Conservation (phyloP, 2,113 vertebrate genomes). For the Crotalus tigris region DNA sequence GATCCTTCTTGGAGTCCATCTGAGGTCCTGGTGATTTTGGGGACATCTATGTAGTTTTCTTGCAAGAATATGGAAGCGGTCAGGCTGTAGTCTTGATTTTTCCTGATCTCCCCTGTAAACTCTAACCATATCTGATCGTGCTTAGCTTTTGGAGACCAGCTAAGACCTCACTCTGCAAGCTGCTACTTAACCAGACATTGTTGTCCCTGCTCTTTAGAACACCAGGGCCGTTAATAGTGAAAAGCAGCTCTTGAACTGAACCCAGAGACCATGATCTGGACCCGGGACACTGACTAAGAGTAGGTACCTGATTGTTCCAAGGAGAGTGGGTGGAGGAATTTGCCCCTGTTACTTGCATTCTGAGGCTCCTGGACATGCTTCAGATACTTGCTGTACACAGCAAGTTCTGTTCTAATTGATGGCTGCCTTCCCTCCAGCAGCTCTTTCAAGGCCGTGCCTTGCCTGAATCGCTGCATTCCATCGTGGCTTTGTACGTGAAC, state of each 20-base stretch:
- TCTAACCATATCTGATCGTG: neutral
- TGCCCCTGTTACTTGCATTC: neutral
- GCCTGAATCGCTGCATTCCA: conserved; percentile 4
- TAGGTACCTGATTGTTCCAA: neutral
- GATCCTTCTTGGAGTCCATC: too few relatives aligned
- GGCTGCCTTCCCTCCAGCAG: neutral
- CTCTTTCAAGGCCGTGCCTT: neutral
- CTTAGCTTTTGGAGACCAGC: neutral
- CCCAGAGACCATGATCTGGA: neutral
- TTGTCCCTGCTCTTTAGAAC: neutral
- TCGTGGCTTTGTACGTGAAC: conserved; percentile 11
- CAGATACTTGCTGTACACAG: neutral
- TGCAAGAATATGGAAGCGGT: too few relatives aligned
- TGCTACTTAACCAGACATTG: too few relatives aligned
- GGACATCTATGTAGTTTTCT: too few relatives aligned
- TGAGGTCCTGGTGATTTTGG: too few relatives aligned
- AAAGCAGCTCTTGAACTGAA: neutral
- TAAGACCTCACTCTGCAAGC: neutral
- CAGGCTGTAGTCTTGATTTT: too few relatives aligned
- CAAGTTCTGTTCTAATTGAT: neutral
- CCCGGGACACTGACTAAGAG: neutral
- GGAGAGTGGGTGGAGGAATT: neutral
- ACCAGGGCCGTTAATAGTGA: neutral
- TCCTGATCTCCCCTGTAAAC: neutral
- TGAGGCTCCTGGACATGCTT: neutral